Evolutionary conservation across 1,140 invertebrate species (phyloP).

Genomic region (Trachelipus rathkii): DNA sequence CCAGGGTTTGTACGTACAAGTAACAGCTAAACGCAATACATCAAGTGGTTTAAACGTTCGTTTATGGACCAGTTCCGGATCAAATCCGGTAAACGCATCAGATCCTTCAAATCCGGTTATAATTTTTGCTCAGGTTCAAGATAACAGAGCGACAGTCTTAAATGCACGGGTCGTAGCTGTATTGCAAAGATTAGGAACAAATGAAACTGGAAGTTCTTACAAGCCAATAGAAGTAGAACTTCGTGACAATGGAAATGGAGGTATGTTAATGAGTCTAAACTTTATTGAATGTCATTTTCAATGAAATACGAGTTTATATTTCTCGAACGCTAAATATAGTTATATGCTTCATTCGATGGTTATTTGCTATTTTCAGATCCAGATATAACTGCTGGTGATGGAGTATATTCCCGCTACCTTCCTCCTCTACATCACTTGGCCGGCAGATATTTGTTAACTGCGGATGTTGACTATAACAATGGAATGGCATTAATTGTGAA

Average conservation of each 20-base stretch:
- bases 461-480: conserved; percentile 41
- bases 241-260: conserved; percentile 33
- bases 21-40: conserved; percentile 27
- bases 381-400: conserved; percentile 62
- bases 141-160: conserved; percentile 20
- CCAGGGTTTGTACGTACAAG: conserved; percentile 32
- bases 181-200: conserved; percentile 29
- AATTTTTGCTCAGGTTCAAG: conserved; percentile 21
- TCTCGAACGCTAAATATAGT: background rate
- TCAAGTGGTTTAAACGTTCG: conserved; percentile 25
- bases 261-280: background rate
- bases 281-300: background rate
- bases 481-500: conserved; percentile 38
- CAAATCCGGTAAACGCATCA: conserved; percentile 10
- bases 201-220: conserved; percentile 31
- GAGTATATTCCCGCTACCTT: conserved; percentile 63
- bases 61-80: conserved; percentile 29
- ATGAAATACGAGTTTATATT: background rate
- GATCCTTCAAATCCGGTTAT: conserved; percentile 28
- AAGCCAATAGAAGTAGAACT: conserved; percentile 28
- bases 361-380: conserved; percentile 50
- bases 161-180: conserved; percentile 31
- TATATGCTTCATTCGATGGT: background rate
- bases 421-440: conserved; percentile 49
- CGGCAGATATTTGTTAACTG: conserved; percentile 45